Evolutionary conservation across 2,113 vertebrate species (phyloP), one percentile per base, ranked within the genome.

Genomic region (Nipponia nippon): DNA sequence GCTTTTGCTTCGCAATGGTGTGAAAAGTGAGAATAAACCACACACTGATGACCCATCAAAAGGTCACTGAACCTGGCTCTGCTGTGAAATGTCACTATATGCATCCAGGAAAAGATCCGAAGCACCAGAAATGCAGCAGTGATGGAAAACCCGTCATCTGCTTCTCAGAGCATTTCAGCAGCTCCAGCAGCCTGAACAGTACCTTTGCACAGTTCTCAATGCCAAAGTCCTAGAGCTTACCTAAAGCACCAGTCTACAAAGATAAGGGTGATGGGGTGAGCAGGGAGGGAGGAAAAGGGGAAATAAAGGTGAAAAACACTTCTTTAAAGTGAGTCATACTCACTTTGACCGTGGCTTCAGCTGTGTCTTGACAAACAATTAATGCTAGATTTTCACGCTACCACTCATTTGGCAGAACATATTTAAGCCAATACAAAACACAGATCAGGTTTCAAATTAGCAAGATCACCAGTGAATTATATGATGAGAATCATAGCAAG

Each of bases 391-490:
- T 96, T 95, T 96, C 93, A 95, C 95, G 94, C 89, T n/a, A 89
- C 25, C 63, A 52, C 65, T 91, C 83, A 71, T 89, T 95, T 97
- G 91, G 83, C 93, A 95, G 89, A 89, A 87, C 61, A 84, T 81
- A 91, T 91, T 84, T 81, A 96, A 96, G 65, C 63, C 93, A 91
- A 94, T 89, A 96, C 55, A 96, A 96, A 95, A 89, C 55, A 90
- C 77, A 96, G 82, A 95, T 83, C 16, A 0, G 72, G 73, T 93
- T 96, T 91, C 89, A 91, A 92, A 95, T 96, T 96, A 97, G 91
- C 89, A 52, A 89, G 91, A 97, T 93, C 94, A 97, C 80, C 95
- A 95, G 21, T 47, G 83, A 93, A 95, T 95, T 95, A 70, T 38
- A 81, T 38, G 77, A 95, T 0, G 1, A 87, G 76, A 94, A 87